These are phyloP conservation scores for Minunthozetes semirufus DNA, from an alignment of 2,888 invertebrate species.

Conservation along the genomic window DNA sequence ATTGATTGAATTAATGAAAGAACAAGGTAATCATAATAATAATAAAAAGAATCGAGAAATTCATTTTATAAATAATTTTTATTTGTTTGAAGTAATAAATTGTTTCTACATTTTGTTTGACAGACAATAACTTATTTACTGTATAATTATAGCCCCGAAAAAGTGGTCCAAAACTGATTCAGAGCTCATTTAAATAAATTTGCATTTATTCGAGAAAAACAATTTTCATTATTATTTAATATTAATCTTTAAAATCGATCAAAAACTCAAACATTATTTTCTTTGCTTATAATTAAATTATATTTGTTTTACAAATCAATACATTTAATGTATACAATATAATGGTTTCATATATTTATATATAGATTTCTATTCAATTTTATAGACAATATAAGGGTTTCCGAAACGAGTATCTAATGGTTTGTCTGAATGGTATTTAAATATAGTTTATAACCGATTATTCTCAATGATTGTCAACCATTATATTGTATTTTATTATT, in stretches of 20 bases:
- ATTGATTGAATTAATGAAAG: neutral
- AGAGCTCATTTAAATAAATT: constrained; percentile 22
- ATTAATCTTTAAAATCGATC: neutral
- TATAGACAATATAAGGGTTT: constrained; percentile 6
- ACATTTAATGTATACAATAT: constrained; percentile 14
- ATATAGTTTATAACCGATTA: neutral
- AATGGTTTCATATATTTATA: constrained; percentile 16
- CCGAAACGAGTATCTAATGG: neutral
- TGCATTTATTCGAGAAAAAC: neutral
- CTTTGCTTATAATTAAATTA: neutral
- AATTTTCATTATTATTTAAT: neutral
- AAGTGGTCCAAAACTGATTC: constrained; percentile 12
- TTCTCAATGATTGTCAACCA: constrained; percentile 15
- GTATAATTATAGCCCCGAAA: constrained; percentile 26
- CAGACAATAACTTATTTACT: constrained; percentile 28
- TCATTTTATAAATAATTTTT: constrained; percentile 29
- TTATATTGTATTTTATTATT: constrained; percentile 14
- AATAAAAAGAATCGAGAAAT: neutral
- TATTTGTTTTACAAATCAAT: constrained; percentile 26
- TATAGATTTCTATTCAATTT: neutral
- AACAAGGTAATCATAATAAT: neutral
- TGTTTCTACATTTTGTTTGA: constrained; percentile 22
- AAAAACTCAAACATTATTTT: neutral
- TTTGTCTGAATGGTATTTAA: neutral
- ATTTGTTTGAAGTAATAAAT: constrained; percentile 29